Evolutionary conservation across 2,888 invertebrate genomes (phyloP), one percentile per base, ranked within the genome.

Genomic region (Amphipyra tragopoginis): DNA sequence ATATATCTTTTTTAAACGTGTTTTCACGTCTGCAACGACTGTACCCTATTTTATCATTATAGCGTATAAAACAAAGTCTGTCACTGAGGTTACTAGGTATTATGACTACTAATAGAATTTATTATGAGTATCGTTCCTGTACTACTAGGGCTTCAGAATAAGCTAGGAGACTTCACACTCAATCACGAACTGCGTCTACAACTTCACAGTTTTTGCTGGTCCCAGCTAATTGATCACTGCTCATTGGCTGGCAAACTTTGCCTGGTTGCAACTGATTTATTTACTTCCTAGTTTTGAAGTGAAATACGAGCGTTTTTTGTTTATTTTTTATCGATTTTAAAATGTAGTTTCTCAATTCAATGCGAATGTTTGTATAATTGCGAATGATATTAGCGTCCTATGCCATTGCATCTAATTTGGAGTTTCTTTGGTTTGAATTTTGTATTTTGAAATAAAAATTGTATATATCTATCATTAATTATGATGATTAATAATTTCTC

Each of bases 241-340:
- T 61, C 70, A 70, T 56, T 70, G 74, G 52, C 33, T 38, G 34
- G 21, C 42, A 53, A 70, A 70, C 49, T 70, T 74, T 52, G 33
- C n/a, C 49, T 44, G n/a, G 47, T 11, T 56, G 62, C 74, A 62
- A 47, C 62, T 70, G 62, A 70, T 70, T 70, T 74, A 70, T 74
- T 53, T 43, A 62, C 45, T 62, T 34, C 26, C 45, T 40, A 62
- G 55, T 50, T 69, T 56, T 15, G 2, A 34, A 52, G 39, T 40
- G 50, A 33, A 43, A 38, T 39, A 26, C 44, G 13, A 42, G 45
- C 29, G 39, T 51, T 72, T 40, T 26, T n/a, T 44, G 26, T 11
- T 44, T 44, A 26, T 44, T 44, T 44, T 44, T n/a, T 10, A 36
- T 9, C 9, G 36, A 36, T 11, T 36, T 29, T 36, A 9, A 36